These are phyloP conservation scores for Nowickia ferox DNA, from an alignment of 2,888 invertebrate genomes.

Conservation along the genomic window DNA sequence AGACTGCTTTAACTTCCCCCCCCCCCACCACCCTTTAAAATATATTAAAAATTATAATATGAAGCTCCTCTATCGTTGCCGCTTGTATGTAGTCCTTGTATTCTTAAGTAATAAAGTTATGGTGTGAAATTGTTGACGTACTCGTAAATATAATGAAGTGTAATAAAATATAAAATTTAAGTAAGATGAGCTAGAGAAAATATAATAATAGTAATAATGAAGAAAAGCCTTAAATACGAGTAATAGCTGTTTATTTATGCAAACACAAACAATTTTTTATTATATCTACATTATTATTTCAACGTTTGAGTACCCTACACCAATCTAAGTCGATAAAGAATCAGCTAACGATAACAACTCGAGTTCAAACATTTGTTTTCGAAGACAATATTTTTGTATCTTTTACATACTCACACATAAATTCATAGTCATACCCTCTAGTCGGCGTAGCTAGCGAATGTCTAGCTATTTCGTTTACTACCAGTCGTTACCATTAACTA, in stretches of 20 bases:
- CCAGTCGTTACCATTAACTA: no score
- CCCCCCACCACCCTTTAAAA: no score
- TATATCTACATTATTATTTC: not conserved
- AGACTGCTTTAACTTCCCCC: conserved; percentile 48
- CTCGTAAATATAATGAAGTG: conserved; percentile 70
- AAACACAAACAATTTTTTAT: conserved; percentile 62
- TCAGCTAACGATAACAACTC: no score
- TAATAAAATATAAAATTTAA: conserved; percentile 72
- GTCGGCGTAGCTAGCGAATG: no score
- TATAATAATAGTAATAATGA: not conserved
- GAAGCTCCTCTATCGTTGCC: not conserved
- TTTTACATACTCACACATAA: no score
- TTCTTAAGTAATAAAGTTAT: conserved; percentile 46
- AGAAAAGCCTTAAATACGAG: conserved; percentile 27
- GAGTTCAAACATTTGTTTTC: no score
- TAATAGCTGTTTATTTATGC: conserved; percentile 69
- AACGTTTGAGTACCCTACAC: conserved; percentile 8
- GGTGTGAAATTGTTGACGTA: conserved; percentile 72
- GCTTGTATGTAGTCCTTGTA: conserved; percentile 1
- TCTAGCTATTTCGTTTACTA: no score
- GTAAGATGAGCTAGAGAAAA: conserved; percentile 49
- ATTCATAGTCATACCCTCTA: no score
- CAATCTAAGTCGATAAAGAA: not conserved
- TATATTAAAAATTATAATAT: conserved; percentile 5
- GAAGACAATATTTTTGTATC: no score